Percentiles rank a stretch among this genome's conserved stretches.
Conservation (phyloP, 2,888 invertebrate species). For the Pterostichus madidus region DNA sequence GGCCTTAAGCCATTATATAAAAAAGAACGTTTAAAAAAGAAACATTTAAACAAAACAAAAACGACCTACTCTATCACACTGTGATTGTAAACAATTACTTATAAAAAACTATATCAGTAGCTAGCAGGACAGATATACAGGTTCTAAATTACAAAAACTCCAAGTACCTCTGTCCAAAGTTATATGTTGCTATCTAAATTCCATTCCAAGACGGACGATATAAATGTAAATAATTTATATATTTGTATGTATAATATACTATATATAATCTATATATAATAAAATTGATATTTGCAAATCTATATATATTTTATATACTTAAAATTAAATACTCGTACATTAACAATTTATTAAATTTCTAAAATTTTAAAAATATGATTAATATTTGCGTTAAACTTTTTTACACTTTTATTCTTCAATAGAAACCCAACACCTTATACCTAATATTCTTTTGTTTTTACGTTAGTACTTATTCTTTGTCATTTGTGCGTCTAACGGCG, state of each 20-base stretch:
- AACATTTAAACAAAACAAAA: constrained; percentile 69
- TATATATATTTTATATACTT: constrained; percentile 65
- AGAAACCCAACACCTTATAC: constrained; percentile 66
- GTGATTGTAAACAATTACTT: constrained; percentile 71
- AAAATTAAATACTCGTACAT: constrained; percentile 60
- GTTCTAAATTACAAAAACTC: constrained; percentile 52
- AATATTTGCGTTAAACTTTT: constrained; percentile 66
- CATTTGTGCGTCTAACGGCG: constrained; percentile 67
- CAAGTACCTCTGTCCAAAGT: constrained; percentile 61
- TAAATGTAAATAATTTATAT: constrained; percentile 66
- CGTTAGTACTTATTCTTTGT: constrained; percentile 65
- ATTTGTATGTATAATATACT: constrained; percentile 65
- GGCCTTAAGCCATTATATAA: constrained; percentile 66
- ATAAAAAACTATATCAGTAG: constrained; percentile 63
- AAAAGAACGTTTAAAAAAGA: constrained; percentile 67
- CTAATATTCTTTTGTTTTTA: constrained; percentile 60
- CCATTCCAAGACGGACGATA: constrained; percentile 37
- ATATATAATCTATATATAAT: constrained; percentile 62
- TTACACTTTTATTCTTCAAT: constrained; percentile 66
- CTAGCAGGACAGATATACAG: constrained; percentile 55
- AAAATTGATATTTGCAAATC: constrained; percentile 64
- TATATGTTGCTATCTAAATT: constrained; percentile 50
- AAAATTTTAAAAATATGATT: constrained; percentile 65
- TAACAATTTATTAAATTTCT: constrained; percentile 68
- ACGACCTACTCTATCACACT: constrained; percentile 73